A percentile compares a stretch with the other conserved stretches of the same genome.
Conservation (phyloP, 2,797 vertebrate genomes). For the Phalanger gymnotis region DNA sequence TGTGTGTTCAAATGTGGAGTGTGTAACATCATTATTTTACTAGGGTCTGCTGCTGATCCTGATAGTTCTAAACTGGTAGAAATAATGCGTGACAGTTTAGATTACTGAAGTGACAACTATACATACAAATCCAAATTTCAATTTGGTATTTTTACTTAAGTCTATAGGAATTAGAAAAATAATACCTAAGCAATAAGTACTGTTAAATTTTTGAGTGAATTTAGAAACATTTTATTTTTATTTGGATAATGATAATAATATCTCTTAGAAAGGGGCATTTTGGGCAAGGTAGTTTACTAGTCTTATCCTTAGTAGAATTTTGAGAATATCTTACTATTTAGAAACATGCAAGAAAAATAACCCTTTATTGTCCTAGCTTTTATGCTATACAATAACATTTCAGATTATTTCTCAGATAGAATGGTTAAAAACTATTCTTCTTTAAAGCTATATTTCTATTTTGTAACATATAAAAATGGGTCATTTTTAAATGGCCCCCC, state of each 20-base stretch:
- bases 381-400: neutral
- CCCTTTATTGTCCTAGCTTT: neutral
- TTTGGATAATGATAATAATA: neutral
- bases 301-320: neutral
- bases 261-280: neutral
- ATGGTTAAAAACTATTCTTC: neutral
- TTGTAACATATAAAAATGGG: neutral
- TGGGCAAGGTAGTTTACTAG: neutral
- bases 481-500: neutral
- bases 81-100: neutral
- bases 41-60: neutral
- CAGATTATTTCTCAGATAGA: neutral
- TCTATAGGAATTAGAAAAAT: neutral
- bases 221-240: neutral
- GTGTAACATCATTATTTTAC: neutral
- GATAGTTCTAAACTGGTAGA: neutral
- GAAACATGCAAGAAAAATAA: neutral
- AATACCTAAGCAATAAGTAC: neutral
- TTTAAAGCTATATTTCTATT: neutral
- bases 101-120: neutral
- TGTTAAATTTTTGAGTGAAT: neutral
- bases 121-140: neutral
- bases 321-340: neutral
- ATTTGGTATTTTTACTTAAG: neutral
- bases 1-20: neutral